Base-by-base conservation (phyloP, 2,888 invertebrate species). In the Linnaemya vulpina region DNA sequence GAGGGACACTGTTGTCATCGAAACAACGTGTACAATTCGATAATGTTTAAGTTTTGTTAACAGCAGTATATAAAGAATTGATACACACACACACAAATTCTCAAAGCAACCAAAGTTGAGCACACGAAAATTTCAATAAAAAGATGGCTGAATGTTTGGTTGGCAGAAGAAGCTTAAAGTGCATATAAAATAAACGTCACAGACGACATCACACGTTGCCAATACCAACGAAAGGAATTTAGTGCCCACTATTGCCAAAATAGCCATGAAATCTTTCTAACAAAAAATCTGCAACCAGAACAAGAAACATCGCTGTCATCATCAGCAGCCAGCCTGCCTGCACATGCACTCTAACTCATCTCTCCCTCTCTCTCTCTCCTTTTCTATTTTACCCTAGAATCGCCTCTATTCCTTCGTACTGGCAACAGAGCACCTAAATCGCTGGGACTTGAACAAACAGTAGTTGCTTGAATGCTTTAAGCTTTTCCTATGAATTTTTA, bases 181-280 rank as follows among this genome's bases (percentile, higher is more conserved):
- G 83, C 81, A 89, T 89, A 88, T 89, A 88, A 90, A 87, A 88
- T 88, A 81, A 85, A 87, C 88, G 89, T 89, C 89, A 90, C 88
- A 91, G 89, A 89, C 90, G 89, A 90, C 91, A 89, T 90, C 90
- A 90, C 90, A 90, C 90, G 90, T 89, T 90, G 88, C 88, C 89
- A 89, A 88, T 87, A 87, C 63, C 22, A 25, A 49, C 10, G 30
- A 63, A 38, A 51, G 88, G 89, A 88, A 89, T 89, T 88, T 88
- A 88, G 89, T 89, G 89, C 89, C 88, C 86, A 87, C 80, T 83
- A 83, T 86, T 82, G 71, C 83, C 78, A 87, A 86, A 87, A 87
- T 70, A 83, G 67, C 51, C 76, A 71, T 51, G 70, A 78, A 76
- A 67, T 74, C 68, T 49, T 62, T 74, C 20, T 46, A 43, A 43